These are phyloP conservation scores for Craterocephalus amniculus DNA, from an alignment of 2,797 vertebrate genomes.

Conservation along the genomic window DNA sequence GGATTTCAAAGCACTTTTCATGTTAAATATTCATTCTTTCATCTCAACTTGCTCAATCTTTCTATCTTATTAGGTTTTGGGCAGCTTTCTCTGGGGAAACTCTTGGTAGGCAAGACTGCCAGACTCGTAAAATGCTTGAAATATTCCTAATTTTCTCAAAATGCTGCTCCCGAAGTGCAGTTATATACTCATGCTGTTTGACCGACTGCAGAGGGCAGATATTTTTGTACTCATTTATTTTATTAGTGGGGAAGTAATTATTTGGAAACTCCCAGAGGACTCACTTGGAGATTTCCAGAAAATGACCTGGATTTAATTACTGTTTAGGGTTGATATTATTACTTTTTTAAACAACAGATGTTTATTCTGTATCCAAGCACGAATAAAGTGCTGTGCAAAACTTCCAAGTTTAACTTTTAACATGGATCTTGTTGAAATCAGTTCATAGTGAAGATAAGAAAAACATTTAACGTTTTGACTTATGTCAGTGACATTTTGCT, in stretches of 20 bases:
- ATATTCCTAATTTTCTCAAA: slow-evolving; percentile 40
- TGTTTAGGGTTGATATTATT: background rate
- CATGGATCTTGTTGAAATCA: background rate
- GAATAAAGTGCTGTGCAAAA: slow-evolving; percentile 3
- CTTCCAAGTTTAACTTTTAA: background rate
- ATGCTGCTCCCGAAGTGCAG: slow-evolving; percentile 15
- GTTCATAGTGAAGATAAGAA: background rate
- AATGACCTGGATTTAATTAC: slow-evolving; percentile 28
- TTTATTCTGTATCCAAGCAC: background rate
- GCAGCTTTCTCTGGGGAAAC: slow-evolving; percentile 31
- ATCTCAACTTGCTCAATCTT: slow-evolving; percentile 44
- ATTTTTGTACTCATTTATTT: slow-evolving; percentile 37
- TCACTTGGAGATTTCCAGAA: slow-evolving; percentile 17
- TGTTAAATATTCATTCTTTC: slow-evolving; percentile 66
- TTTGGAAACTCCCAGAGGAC: slow-evolving; percentile 19
- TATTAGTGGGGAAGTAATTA: slow-evolving; percentile 23
- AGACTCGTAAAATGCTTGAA: slow-evolving; percentile 43
- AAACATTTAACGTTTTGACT: background rate
- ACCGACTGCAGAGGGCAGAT: background rate
- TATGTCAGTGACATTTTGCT: background rate
- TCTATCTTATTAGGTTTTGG: slow-evolving; percentile 46
- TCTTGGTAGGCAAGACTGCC: slow-evolving; percentile 7
- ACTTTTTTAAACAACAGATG: slow-evolving; percentile 1
- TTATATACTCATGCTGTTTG: slow-evolving; percentile 18
- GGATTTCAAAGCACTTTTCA: slow-evolving; percentile 34